Percentiles rank a stretch among this genome's conserved stretches.
Evolutionary conservation across 2,797 vertebrate species (phyloP).

Genomic region (Toxotes lorentzi): DNA sequence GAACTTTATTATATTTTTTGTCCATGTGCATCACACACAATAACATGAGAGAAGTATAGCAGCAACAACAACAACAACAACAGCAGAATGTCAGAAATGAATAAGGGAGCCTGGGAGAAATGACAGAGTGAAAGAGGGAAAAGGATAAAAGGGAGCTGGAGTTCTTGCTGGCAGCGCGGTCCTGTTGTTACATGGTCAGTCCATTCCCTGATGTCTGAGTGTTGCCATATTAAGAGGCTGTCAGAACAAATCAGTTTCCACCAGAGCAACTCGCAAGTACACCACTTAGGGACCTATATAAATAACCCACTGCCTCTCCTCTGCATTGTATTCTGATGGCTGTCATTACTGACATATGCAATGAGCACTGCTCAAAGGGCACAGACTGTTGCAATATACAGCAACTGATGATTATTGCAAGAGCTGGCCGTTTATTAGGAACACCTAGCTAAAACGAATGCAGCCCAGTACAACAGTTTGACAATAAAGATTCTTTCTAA

Average conservation of each 20-base stretch:
- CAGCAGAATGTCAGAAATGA: constrained; percentile 15
- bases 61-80: constrained; percentile 30
- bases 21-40: neutral
- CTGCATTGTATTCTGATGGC: constrained; percentile 44
- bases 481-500: no score
- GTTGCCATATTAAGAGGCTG: constrained; percentile 71
- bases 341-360: constrained; percentile 40
- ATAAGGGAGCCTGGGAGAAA: constrained; percentile 20
- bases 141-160: constrained; percentile 30
- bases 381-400: neutral
- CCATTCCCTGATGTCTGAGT: constrained; percentile 64
- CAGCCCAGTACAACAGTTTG: no score
- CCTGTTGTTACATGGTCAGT: constrained; percentile 59
- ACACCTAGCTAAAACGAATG: no score
- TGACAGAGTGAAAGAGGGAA: constrained; percentile 16
- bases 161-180: constrained; percentile 42
- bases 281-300: constrained; percentile 57
- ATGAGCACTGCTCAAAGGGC: constrained; percentile 15
- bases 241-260: constrained; percentile 71
- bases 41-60: neutral
- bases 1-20: neutral
- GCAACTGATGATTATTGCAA: constrained; percentile 2
- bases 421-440: neutral
- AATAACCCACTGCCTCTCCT: constrained; percentile 51
- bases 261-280: constrained; percentile 64